phyloP scores from a whole-genome alignment of 2,113 vertebrate genomes.

The Bucco capensis region DNA sequence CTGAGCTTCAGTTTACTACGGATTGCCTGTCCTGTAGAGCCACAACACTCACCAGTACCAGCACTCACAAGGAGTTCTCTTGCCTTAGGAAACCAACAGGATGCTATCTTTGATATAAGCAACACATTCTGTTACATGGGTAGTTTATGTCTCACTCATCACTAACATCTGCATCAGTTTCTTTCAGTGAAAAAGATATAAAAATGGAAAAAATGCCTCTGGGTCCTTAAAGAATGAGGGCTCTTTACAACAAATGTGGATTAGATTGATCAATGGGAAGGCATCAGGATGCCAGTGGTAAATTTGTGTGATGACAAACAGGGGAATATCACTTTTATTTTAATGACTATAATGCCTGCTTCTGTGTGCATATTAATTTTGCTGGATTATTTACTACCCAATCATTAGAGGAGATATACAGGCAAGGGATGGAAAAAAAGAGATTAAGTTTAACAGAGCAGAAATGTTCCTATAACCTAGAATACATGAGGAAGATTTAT shows the following conservation, averaged over 20 bases:
- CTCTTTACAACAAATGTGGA: neutral
- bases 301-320: neutral
- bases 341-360: neutral
- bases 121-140: neutral
- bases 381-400: neutral
- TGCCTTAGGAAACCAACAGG: neutral
- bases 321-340: neutral
- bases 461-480: fast-evolving
- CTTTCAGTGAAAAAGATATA: neutral
- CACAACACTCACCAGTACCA: neutral
- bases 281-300: neutral
- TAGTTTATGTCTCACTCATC: neutral
- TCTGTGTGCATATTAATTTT: neutral
- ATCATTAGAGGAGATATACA: neutral
- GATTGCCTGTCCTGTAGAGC: neutral
- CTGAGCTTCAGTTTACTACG: neutral
- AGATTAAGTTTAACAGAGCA: neutral
- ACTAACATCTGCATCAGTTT: neutral
- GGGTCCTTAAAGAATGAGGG: neutral
- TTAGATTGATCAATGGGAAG: neutral
- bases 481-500: neutral
- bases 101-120: neutral
- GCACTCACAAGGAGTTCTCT: neutral
- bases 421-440: neutral
- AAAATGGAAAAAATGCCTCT: neutral